A percentile compares a stretch with the other conserved stretches of the same genome.
Evolutionary conservation across 2,797 vertebrate genomes (phyloP).

Genomic region (Enoplosus armatus): DNA sequence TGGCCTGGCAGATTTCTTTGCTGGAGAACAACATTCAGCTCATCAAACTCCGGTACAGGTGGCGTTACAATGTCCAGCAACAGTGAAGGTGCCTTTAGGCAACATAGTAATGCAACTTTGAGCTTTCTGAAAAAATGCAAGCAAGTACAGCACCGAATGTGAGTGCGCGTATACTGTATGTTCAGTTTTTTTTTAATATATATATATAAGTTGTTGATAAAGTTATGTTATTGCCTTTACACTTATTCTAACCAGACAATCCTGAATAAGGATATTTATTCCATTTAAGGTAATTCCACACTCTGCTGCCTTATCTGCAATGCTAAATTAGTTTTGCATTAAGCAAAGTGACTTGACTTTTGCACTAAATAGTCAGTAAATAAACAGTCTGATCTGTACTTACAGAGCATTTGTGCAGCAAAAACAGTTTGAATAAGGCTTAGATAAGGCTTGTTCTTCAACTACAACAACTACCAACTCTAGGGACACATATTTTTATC

Average conservation of each 20-base stretch:
- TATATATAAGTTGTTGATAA: background rate
- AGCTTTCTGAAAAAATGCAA: background rate
- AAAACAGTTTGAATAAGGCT: background rate
- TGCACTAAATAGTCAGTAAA: background rate
- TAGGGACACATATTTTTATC: background rate
- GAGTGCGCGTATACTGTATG: background rate
- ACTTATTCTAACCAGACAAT: background rate
- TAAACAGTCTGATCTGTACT: slow-evolving; percentile 1
- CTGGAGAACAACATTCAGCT: slow-evolving; percentile 81
- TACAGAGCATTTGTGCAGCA: background rate
- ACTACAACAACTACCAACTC: background rate
- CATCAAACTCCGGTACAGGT: slow-evolving; percentile 12
- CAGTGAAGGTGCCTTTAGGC: background rate
- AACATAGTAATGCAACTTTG: background rate
- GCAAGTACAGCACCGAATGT: no score
- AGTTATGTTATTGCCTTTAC: background rate
- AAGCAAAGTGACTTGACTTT: background rate
- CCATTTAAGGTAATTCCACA: slow-evolving; percentile 27
- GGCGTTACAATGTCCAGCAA: background rate
- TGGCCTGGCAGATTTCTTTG: slow-evolving; percentile 97
- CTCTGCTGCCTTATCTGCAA: slow-evolving; percentile 11
- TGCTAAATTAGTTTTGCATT: slow-evolving; percentile 9
- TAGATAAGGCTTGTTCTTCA: background rate
- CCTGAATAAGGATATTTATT: background rate
- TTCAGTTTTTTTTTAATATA: background rate